A percentile compares a stretch with the other conserved stretches of the same genome.
Evolutionary conservation across 2,888 invertebrate species (phyloP).

Genomic region (Sphaerophoria rueppellii): DNA sequence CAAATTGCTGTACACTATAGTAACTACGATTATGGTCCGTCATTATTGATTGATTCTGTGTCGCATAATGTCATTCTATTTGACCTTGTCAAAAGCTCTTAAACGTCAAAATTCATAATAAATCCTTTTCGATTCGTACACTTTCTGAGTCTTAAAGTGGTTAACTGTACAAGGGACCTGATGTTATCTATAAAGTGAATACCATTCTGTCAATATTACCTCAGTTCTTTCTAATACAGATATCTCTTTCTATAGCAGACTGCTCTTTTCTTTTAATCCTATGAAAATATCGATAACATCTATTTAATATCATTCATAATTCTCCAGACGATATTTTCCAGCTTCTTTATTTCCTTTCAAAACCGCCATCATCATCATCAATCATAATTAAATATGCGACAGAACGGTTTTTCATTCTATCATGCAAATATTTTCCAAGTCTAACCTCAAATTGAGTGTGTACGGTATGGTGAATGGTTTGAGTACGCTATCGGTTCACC

Average conservation of each 20-base stretch:
- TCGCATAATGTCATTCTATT: too few species aligned
- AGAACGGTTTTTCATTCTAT: conserved; percentile 43
- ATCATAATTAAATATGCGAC: conserved; percentile 63
- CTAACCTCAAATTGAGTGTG: not conserved
- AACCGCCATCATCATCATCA: conserved; percentile 50
- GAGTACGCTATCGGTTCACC: not conserved
- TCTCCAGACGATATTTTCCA: not conserved
- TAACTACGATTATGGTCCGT: too few species aligned
- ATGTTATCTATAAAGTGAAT: too few species aligned
- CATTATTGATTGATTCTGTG: too few species aligned
- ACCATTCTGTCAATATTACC: too few species aligned
- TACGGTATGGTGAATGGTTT: not conserved
- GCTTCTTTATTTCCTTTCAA: conserved; percentile 16
- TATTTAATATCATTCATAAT: conserved; percentile 5
- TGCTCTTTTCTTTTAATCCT: not conserved
- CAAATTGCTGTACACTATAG: too few species aligned
- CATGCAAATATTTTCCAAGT: conserved; percentile 41
- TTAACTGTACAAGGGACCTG: too few species aligned
- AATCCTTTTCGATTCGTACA: too few species aligned
- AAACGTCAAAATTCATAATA: too few species aligned
- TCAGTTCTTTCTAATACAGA: too few species aligned
- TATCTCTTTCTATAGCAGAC: not conserved
- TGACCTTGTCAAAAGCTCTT: too few species aligned
- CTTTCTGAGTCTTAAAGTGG: too few species aligned
- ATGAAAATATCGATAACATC: not conserved